Base-by-base conservation (phyloP, 92 coral and sea anemone species). In the Umimayanthus chanpuru region DNA sequence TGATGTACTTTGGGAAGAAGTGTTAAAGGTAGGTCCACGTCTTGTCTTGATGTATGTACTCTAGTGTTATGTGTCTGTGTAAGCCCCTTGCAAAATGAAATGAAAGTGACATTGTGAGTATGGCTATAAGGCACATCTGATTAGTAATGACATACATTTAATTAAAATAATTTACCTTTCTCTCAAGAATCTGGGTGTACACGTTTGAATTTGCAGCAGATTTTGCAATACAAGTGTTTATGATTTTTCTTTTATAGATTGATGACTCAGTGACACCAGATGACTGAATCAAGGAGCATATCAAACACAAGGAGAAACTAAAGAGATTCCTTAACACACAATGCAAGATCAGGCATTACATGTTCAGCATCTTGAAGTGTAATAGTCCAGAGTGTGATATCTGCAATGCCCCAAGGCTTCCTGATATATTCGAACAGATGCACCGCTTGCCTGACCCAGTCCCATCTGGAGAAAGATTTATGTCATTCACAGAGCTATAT, bases 391-490 rank as follows among this genome's bases (percentile, higher is more conserved):
- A 80, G 36, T 80, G 84, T 50, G 40, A 53, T 56, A 23, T 80
- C 40, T 80, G 84, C 44, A 20, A 56, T 40, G 36, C 84, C 18
- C 72, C 67, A 80, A 68, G 74, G 32, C 49, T 56, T 30, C 84
- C 84, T 80, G 81, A 78, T 78, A 30, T 78, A 44, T 78, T 77
- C 81, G 28, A 78, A 41, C 64, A 78, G 56, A 82, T 82, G 6
- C 82, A 82, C 61, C 91, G 73, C 91, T 53, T 88, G 81, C 91
- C 82, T 21, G 88, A 88, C 65, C 91, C 91, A 47, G 88, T 88
- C 58, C 91, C 91, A 81, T 30, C 36, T 81, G 88, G 91, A 29
- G 82, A 81, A 44, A 28, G 76, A 89, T 82, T 49, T 58, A 82
- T 32, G 74, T 2, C 81, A 18, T 89, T 89, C 44, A 40, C 61